Evolutionary conservation across 2,113 vertebrate genomes (phyloP), one percentile per base, ranked within the genome.

Genomic region (Dascyllus trimaculatus): DNA sequence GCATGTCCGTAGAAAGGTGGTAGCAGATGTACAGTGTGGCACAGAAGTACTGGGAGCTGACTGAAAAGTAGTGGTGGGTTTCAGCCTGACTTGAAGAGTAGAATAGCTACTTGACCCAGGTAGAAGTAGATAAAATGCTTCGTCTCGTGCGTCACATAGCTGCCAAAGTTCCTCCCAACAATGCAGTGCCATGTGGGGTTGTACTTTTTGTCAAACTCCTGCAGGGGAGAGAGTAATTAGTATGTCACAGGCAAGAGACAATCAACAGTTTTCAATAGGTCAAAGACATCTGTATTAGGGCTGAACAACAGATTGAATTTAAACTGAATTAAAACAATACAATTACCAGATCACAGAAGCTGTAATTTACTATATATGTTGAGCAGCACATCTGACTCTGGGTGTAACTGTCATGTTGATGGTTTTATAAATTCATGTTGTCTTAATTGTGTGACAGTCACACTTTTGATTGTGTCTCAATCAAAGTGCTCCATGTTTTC

Each of bases 101-200:
- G 96, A 92, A 99, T 99, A 82, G 98, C 98, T 90, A 99, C 97
- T 92, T 99, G 98, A 92, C 97, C 98, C 94, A 99, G 95, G 94
- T 99, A 99, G 95, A 99, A 99, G 94, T 99, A 99, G 93, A 99
- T 99, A 95, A 99, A 99, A 92, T 99, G 98, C 95, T 99, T 99
- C 22, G 98, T 99, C 95, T 99, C 98, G 0, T 99, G 98, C 73
- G 97, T 99, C 95, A 99, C 97, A 46, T 99, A 99, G 95, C 98
- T 99, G 93, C 97, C 98, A 92, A 99, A 99, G 95, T 99, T 99
- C 92, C 98, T 96, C 92, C 98, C 98, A 89, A 99, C 98, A 56
- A 99, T 98, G 95, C 98, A 99, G 84, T 99, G 98, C 98, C 98
- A 99, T 82, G 98, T 99, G 85, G 98, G 98, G 90, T 99, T 99